Percentiles rank a stretch among this genome's conserved stretches.
These are phyloP conservation scores for Zoanthus gigantus DNA, from an alignment of 92 coral and sea anemone species.

Conservation along the genomic window DNA sequence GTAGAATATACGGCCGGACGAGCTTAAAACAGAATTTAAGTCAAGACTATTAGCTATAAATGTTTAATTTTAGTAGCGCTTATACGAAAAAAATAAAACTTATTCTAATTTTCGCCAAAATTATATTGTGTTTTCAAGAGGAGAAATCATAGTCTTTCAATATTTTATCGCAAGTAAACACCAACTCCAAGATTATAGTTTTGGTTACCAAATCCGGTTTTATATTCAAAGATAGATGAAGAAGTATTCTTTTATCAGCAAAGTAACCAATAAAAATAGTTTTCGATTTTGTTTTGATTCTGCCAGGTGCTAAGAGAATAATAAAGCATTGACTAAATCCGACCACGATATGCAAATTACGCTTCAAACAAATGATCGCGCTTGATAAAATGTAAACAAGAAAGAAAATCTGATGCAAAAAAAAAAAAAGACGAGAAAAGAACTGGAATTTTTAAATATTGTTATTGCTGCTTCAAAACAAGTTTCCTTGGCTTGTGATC, in stretches of 20 bases:
- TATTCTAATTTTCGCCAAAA: neutral
- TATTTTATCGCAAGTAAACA: neutral
- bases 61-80: constrained; percentile 4
- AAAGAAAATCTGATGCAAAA: neutral
- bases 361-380: neutral
- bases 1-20: neutral
- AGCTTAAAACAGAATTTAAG: neutral
- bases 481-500: too few relatives aligned
- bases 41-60: neutral
- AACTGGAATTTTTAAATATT: neutral
- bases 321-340: neutral
- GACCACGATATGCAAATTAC: constrained; percentile 32
- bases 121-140: constrained; percentile 5
- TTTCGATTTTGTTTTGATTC: neutral
- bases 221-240: neutral
- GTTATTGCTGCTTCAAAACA: neutral
- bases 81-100: neutral
- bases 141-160: neutral
- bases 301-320: constrained; percentile 1
- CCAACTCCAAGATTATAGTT: neutral
- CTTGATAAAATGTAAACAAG: constrained; percentile 7
- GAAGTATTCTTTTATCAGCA: neutral
- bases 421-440: neutral
- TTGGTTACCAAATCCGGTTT: neutral
- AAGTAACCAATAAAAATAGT: neutral